Evolutionary conservation across 2,797 vertebrate species (phyloP).

Genomic region (Rhinichthys osculus): DNA sequence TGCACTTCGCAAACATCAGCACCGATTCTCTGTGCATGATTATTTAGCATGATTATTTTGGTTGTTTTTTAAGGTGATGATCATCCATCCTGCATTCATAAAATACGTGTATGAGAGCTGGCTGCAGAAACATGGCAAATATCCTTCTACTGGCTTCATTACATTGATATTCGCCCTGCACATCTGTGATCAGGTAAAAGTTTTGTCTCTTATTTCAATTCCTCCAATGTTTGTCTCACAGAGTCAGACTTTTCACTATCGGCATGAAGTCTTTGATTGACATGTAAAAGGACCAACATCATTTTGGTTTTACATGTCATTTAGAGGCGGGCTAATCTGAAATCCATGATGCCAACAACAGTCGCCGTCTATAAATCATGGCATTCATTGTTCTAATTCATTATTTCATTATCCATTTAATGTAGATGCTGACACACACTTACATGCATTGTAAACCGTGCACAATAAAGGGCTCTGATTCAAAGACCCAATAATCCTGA

Average conservation of each 20-base stretch:
- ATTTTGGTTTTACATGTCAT: background rate
- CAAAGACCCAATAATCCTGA: too few relatives aligned
- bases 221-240: background rate
- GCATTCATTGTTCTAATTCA: too few relatives aligned
- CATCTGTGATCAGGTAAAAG: slow-evolving; percentile 53
- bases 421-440: too few relatives aligned
- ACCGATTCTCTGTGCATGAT: too few relatives aligned
- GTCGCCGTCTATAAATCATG: too few relatives aligned
- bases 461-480: too few relatives aligned
- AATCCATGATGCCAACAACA: background rate
- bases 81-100: slow-evolving; percentile 49
- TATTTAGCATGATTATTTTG: too few relatives aligned
- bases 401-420: too few relatives aligned
- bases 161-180: slow-evolving; percentile 43
- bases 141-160: slow-evolving; percentile 50
- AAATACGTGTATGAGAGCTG: slow-evolving; percentile 46
- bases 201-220: background rate
- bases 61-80: too few relatives aligned
- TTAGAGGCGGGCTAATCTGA: background rate
- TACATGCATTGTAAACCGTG: too few relatives aligned
- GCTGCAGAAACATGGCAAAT: slow-evolving; percentile 38
- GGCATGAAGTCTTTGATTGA: background rate
- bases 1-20: too few relatives aligned
- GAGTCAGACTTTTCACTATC: too few relatives aligned
- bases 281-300: background rate